Evolutionary conservation across 2,888 invertebrate species (phyloP).

Genomic region (Synergus japonicus): DNA sequence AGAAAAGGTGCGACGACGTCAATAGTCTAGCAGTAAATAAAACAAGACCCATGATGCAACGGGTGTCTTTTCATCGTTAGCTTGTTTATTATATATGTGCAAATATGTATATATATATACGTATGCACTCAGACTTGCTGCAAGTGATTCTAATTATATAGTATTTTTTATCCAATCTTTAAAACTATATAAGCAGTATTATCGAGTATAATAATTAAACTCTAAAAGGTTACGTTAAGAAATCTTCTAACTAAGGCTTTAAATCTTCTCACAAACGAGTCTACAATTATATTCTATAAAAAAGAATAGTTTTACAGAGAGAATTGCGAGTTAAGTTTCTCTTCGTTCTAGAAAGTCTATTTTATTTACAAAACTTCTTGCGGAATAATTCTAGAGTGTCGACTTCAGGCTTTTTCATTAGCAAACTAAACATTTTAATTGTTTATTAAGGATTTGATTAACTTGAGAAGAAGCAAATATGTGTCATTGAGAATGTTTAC

Average conservation of each 20-base stretch:
- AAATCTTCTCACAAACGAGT: conserved; percentile 1
- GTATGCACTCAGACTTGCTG: conserved; percentile 36
- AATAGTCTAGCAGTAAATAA: conserved; percentile 19
- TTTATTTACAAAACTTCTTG: background rate
- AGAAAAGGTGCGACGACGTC: conserved; percentile 30
- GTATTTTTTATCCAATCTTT: conserved; percentile 1
- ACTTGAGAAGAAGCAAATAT: too few species aligned
- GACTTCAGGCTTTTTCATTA: too few species aligned
- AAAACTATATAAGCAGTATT: background rate
- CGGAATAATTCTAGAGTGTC: background rate
- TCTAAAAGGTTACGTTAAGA: conserved; percentile 2
- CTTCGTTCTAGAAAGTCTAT: background rate
- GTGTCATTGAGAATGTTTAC: too few species aligned
- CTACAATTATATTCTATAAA: background rate
- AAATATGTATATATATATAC: background rate
- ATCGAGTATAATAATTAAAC: background rate
- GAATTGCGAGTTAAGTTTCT: background rate
- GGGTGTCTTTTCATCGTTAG: conserved; percentile 18
- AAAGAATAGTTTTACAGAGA: background rate
- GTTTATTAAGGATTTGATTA: too few species aligned
- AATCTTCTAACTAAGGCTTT: background rate
- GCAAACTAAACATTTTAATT: too few species aligned
- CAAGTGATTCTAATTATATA: conserved; percentile 3
- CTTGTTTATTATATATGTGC: conserved; percentile 30
- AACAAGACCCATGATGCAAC: conserved; percentile 15